Conservation (phyloP, 1,140 invertebrate species). For the Camponotus pennsylvanicus region DNA sequence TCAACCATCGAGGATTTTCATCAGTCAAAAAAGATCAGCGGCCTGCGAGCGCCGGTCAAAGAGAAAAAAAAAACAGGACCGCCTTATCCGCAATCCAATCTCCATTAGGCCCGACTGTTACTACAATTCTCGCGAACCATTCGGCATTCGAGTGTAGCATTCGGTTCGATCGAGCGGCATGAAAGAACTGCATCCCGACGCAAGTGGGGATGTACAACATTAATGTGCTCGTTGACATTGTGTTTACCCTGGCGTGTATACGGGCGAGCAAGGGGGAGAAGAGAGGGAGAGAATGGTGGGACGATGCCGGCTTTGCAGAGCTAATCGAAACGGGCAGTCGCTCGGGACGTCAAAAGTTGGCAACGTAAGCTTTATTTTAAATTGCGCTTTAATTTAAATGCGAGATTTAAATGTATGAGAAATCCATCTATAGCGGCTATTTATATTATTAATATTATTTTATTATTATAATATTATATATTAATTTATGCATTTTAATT, state of each 20-base stretch:
- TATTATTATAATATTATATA: no score
- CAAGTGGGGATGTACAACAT: conserved; percentile 61
- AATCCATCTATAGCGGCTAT: background rate
- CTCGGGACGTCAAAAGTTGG: background rate
- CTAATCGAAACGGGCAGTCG: conserved; percentile 42
- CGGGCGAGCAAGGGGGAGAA: conserved; percentile 8
- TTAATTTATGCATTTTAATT: conserved; percentile 1
- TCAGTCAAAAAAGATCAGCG: conserved; percentile 42
- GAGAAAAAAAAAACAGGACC: conserved; percentile 42
- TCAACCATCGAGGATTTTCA: conserved; percentile 45
- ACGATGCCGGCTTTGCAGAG: conserved; percentile 3
- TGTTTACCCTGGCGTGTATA: conserved; percentile 69
- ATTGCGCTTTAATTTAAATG: conserved; percentile 27
- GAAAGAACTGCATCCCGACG: conserved; percentile 47
- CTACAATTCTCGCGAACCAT: conserved; percentile 52
- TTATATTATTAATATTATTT: conserved; percentile 9
- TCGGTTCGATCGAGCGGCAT: conserved; percentile 70
- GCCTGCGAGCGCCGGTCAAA: background rate
- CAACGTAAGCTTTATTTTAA: conserved; percentile 8
- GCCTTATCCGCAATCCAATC: conserved; percentile 64
- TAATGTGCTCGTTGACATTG: conserved; percentile 77
- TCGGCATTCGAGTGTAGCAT: conserved; percentile 31
- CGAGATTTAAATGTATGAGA: background rate
- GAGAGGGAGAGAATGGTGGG: conserved; percentile 2
- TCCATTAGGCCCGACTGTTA: conserved; percentile 63